phyloP scores from a whole-genome alignment of 2,113 vertebrate species.

The Myotis yumanensis region DNA sequence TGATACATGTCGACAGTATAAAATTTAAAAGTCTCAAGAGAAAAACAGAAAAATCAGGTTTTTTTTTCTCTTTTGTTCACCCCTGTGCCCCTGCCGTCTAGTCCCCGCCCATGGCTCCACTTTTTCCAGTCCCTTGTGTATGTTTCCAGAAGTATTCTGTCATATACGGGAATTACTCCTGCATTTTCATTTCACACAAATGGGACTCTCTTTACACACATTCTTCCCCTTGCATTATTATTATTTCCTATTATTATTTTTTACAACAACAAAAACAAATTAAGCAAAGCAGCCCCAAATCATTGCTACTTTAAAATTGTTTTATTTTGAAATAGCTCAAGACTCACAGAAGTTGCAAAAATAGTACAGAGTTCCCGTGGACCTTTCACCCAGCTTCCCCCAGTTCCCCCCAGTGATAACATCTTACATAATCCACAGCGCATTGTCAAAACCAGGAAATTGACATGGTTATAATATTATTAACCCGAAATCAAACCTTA shows the following conservation, averaged over 20 bases:
- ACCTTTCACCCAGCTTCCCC: conserved; percentile 54
- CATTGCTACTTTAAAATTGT: neutral
- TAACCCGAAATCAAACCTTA: conserved; percentile 9
- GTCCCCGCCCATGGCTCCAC: neutral
- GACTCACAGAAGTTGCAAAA: conserved; percentile 53
- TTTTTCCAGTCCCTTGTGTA: neutral
- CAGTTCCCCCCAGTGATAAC: neutral
- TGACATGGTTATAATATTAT: neutral
- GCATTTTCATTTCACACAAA: neutral
- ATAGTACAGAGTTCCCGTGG: conserved; percentile 35
- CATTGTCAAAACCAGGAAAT: conserved; percentile 51
- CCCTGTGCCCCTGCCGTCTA: no score
- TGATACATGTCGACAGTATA: no score
- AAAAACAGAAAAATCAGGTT: neutral
- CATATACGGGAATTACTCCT: neutral
- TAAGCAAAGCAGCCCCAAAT: neutral
- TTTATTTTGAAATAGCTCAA: conserved; percentile 45
- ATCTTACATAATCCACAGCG: conserved; percentile 46
- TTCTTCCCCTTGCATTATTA: neutral
- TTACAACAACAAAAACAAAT: neutral
- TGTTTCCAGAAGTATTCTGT: conserved; percentile 1
- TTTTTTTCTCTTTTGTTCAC: neutral
- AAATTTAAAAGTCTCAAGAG: neutral
- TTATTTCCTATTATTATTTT: neutral
- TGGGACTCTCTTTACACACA: neutral